These are phyloP conservation scores for Pipa parva DNA, from an alignment of 2,113 vertebrate species.

Conservation along the genomic window DNA sequence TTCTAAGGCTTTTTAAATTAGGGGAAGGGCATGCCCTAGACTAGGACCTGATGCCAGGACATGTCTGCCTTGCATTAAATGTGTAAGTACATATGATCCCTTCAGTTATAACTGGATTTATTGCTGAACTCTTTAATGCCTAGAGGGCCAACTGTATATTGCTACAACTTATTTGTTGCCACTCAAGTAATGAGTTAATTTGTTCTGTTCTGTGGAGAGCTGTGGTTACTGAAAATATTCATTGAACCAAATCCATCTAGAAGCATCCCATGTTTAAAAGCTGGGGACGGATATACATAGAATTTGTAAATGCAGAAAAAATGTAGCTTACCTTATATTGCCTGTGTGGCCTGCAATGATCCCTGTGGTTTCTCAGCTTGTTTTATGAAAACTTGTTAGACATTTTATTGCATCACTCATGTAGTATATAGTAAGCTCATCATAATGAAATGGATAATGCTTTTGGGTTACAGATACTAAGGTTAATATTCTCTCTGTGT, in stretches of 20 bases:
- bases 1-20: constrained; percentile 19
- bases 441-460: no score
- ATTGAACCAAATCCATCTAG: constrained; percentile 18
- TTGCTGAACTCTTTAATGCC: constrained; percentile 20
- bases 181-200: constrained; percentile 7
- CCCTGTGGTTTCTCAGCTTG: neutral
- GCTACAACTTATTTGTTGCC: neutral
- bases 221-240: constrained; percentile 31
- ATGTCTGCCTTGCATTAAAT: constrained; percentile 35
- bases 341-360: constrained; percentile 26
- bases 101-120: neutral
- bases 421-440: no score
- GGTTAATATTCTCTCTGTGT: no score
- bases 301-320: constrained; percentile 24
- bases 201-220: constrained; percentile 7
- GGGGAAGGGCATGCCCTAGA: constrained; percentile 21
- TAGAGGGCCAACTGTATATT: neutral
- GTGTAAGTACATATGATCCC: constrained; percentile 34
- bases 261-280: constrained; percentile 3
- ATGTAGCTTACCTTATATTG: neutral
- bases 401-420: no score
- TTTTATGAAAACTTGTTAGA: no score
- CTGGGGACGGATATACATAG: constrained; percentile 4
- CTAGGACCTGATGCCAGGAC: constrained; percentile 21
- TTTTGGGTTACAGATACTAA: no score